Evolutionary conservation across 2,113 vertebrate genomes (phyloP).

Genomic region (Corydoras maculifer): DNA sequence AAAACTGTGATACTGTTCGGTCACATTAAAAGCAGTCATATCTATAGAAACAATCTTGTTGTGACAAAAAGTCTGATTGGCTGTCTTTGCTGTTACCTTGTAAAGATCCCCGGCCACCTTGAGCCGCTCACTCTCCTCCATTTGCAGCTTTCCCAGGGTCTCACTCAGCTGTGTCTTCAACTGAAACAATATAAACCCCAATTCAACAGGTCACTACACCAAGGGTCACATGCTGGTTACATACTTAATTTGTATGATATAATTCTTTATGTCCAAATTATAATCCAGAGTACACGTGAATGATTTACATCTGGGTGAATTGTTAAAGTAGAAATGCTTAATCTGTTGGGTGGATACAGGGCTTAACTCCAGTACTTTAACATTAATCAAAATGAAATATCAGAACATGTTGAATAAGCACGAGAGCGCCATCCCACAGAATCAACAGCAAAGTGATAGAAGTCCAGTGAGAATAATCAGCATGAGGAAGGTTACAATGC

Average conservation of each 20-base stretch:
- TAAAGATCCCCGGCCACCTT: conserved; percentile 79
- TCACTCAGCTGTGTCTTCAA: conserved; percentile 85
- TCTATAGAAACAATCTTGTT: too few relatives aligned
- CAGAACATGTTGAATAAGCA: background rate
- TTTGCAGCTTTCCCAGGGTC: conserved; percentile 80
- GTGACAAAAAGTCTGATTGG: too few relatives aligned
- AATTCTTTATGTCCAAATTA: too few relatives aligned
- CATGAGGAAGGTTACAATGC: background rate
- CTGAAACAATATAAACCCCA: conserved; percentile 59
- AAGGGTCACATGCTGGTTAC: background rate
- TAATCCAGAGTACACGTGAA: too few relatives aligned
- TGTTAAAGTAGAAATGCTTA: too few relatives aligned
- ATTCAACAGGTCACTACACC: background rate
- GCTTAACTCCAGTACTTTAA: background rate
- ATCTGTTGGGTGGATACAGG: too few relatives aligned
- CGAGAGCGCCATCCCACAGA: too few relatives aligned
- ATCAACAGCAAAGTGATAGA: background rate
- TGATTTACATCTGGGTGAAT: too few relatives aligned
- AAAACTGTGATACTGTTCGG: too few relatives aligned
- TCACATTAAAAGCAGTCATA: too few relatives aligned
- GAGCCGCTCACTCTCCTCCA: conserved; percentile 80
- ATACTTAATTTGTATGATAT: too few relatives aligned
- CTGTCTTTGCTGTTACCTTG: too few relatives aligned
- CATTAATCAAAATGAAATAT: background rate
- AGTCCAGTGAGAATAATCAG: background rate